phyloP scores from a whole-genome alignment of 2,113 vertebrate species.

The Scolopax mira region DNA sequence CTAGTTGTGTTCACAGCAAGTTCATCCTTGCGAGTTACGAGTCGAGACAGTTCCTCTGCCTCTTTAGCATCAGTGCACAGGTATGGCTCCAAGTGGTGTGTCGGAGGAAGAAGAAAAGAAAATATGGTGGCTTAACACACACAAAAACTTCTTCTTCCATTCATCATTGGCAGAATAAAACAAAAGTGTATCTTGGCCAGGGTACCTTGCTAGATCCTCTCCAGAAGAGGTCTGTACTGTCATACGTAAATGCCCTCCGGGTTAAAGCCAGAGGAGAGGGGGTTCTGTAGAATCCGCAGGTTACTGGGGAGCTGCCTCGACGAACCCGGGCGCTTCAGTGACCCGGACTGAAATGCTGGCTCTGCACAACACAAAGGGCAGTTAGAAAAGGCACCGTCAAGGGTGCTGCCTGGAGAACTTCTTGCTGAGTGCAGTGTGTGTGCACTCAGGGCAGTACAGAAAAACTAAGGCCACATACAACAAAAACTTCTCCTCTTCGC shows the following conservation, averaged over 20 bases:
- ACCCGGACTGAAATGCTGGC: slow-evolving; percentile 82
- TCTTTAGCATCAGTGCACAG: slow-evolving; percentile 72
- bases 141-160: slow-evolving; percentile 6
- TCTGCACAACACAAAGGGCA: slow-evolving; percentile 68
- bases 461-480: not conserved
- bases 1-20: slow-evolving; percentile 42
- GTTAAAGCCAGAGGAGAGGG: slow-evolving; percentile 89
- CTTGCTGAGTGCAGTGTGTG: fast-evolving
- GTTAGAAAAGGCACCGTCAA: not conserved
- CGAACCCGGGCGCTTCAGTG: slow-evolving; percentile 86
- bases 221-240: slow-evolving; percentile 58
- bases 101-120: slow-evolving; percentile 37
- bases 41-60: slow-evolving; percentile 20
- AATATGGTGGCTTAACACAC: not conserved
- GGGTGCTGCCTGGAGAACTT: not conserved
- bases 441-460: not conserved
- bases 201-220: slow-evolving; percentile 54
- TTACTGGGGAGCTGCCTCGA: slow-evolving; percentile 85
- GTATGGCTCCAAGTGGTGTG: slow-evolving; percentile 64
- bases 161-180: slow-evolving; percentile 60
- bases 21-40: slow-evolving; percentile 45
- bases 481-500: not conserved
- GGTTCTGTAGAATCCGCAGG: slow-evolving; percentile 89
- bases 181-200: slow-evolving; percentile 17
- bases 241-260: slow-evolving; percentile 98